These are phyloP conservation scores for Electrophaes corylata DNA, from an alignment of 2,888 invertebrate species.

Conservation along the genomic window DNA sequence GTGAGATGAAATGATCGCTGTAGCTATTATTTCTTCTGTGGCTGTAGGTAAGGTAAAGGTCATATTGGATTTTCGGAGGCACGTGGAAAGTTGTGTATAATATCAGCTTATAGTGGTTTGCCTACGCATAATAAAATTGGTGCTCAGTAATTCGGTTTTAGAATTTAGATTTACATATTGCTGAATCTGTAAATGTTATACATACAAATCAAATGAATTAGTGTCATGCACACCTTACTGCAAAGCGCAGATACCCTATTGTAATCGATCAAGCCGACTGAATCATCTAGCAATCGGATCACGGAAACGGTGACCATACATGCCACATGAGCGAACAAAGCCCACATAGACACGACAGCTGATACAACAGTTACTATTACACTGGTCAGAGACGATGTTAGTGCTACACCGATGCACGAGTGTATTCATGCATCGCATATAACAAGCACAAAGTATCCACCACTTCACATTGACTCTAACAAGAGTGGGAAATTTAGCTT, in stretches of 20 bases:
- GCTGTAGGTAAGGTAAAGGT: constrained; percentile 18
- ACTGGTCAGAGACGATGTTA: constrained; percentile 11
- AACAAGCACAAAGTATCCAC: constrained; percentile 45
- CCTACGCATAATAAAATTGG: not conserved
- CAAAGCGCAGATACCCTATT: not conserved
- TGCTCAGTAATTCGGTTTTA: not conserved
- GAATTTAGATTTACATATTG: not conserved
- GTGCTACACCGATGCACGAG: constrained; percentile 21
- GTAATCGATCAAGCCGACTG: constrained; percentile 10
- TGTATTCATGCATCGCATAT: constrained; percentile 40
- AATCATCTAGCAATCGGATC: constrained; percentile 26
- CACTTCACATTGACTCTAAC: constrained; percentile 41
- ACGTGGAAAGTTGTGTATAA: constrained; percentile 6
- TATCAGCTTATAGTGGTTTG: not conserved
- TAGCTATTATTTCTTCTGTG: too few species aligned
- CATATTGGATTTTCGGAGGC: constrained; percentile 7
- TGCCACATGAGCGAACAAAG: constrained; percentile 32
- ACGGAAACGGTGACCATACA: constrained; percentile 30
- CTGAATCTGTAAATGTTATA: not conserved
- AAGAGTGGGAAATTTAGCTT: constrained; percentile 24
- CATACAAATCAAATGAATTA: not conserved
- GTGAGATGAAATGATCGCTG: constrained; percentile 22
- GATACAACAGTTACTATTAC: constrained; percentile 5
- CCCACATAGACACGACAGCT: constrained; percentile 20
- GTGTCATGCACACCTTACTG: not conserved